phyloP scores from a whole-genome alignment of 2,113 vertebrate genomes.

The Dinomys branickii region DNA sequence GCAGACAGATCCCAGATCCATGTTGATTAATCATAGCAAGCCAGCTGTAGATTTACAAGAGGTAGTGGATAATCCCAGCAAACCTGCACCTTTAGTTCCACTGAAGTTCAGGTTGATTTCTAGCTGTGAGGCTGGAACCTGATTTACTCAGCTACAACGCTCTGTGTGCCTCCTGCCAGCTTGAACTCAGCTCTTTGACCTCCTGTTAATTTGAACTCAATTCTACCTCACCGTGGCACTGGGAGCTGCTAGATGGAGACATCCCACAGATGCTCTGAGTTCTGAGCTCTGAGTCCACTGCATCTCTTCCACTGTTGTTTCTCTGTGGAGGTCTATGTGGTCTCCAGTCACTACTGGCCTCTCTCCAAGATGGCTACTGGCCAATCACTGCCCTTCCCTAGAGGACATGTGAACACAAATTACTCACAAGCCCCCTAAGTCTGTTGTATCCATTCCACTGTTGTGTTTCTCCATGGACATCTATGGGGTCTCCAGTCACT shows the following conservation, averaged over 20 bases:
- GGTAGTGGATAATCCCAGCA: not conserved
- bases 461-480: not conserved
- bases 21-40: not conserved
- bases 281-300: not conserved
- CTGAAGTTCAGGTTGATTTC: not conserved
- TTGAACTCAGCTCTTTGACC: not conserved
- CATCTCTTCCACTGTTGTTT: too few relatives aligned
- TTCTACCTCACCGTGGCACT: not conserved
- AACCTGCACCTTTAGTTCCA: not conserved
- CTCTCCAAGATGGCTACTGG: not conserved
- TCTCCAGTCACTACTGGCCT: not conserved
- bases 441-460: not conserved
- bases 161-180: not conserved
- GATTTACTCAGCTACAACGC: not conserved
- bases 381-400: not conserved
- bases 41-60: not conserved
- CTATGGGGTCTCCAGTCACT: not conserved
- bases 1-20: not conserved
- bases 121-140: not conserved
- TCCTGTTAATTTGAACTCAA: not conserved
- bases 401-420: not conserved
- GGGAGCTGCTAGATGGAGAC: not conserved
- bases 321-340: too few relatives aligned
- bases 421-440: not conserved
- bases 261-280: not conserved